Conservation (phyloP, 2,888 invertebrate species). For the Elysia crispata region DNA sequence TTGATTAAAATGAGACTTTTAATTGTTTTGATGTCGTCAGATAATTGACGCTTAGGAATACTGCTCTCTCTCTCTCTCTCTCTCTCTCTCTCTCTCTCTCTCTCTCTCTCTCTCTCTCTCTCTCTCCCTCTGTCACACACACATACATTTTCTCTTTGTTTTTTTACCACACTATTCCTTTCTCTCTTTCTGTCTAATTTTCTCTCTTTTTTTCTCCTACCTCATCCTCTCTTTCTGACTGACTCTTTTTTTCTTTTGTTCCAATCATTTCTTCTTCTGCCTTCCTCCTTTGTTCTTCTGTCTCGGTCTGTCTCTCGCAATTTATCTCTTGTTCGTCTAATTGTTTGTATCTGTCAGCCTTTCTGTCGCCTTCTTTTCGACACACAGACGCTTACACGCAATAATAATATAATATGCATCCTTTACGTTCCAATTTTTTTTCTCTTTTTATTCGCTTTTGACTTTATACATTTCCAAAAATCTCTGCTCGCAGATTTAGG, state of each 20-base stretch:
- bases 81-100: neutral
- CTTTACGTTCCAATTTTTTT: no score
- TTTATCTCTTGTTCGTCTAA: neutral
- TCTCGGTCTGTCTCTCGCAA: conserved; percentile 6
- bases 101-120: neutral
- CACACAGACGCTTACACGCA: no score
- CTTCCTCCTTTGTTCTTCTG: neutral
- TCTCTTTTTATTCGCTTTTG: no score
- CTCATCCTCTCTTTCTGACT: neutral
- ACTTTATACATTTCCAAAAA: no score
- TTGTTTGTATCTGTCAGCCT: no score
- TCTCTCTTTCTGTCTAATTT: neutral
- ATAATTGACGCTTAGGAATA: neutral
- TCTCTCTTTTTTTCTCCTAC: neutral
- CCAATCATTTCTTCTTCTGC: neutral
- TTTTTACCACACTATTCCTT: neutral
- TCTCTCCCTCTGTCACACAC: conserved; percentile 7
- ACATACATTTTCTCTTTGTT: neutral
- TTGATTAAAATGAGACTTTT: no score
- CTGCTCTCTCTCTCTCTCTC: neutral
- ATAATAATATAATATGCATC: no score
- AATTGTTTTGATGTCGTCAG: no score
- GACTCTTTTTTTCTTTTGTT: neutral
- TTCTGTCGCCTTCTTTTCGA: no score
- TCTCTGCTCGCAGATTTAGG: no score